Conservation (phyloP, 1,140 invertebrate genomes). For the Idris sp. region DNA sequence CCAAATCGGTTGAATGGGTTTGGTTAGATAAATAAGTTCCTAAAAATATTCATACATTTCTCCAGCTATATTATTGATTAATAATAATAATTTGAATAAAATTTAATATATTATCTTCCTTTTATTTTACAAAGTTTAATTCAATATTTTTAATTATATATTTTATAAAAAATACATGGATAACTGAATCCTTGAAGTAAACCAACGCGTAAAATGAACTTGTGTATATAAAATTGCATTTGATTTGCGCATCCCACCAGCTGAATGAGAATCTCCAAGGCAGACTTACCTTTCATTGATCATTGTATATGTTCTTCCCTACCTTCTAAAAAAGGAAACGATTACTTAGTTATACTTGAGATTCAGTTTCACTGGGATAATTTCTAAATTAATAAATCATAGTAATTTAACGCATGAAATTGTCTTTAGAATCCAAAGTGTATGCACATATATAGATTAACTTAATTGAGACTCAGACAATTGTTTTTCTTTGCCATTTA, state of each 20-base stretch:
- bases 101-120: too few relatives aligned
- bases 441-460: too few relatives aligned
- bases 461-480: too few relatives aligned
- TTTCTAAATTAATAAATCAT: constrained; percentile 11
- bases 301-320: constrained; percentile 41
- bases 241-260: constrained; percentile 54
- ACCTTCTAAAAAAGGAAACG: constrained; percentile 53
- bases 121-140: too few relatives aligned
- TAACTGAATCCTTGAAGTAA: constrained; percentile 16
- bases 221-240: constrained; percentile 42
- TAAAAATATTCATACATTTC: too few relatives aligned
- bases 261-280: constrained; percentile 59
- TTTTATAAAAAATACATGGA: background rate
- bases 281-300: constrained; percentile 57
- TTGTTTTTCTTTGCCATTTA: too few relatives aligned
- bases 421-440: constrained; percentile 1
- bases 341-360: constrained; percentile 32
- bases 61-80: too few relatives aligned
- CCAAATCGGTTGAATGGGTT: too few relatives aligned
- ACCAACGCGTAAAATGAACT: constrained; percentile 36
- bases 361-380: constrained; percentile 20
- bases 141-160: too few relatives aligned
- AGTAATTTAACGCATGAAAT: background rate
- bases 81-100: too few relatives aligned
- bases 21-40: too few relatives aligned